Evolutionary conservation across 2,888 invertebrate species (phyloP), one percentile per base, ranked within the genome.

Genomic region (Oxyteleia sp.): DNA sequence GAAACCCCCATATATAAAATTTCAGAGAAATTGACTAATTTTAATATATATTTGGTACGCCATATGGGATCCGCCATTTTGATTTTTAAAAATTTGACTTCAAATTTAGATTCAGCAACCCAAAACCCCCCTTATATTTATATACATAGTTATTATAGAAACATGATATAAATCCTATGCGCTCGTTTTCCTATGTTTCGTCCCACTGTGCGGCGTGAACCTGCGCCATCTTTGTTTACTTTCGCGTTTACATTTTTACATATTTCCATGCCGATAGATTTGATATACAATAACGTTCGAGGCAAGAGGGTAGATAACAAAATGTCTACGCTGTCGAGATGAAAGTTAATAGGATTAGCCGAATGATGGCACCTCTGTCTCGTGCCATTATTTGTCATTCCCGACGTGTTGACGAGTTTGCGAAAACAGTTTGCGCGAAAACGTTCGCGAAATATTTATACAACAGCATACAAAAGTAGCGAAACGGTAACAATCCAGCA

Each of bases 331-430:
- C 43, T 41, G 4, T 23, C 51, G 15, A 38, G 49, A 64, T 64
- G 64, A 64, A 61, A 64, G 53, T 53, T 41, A 64, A 64, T 4
- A 13, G 43, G 23, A 59, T 2, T 3, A 59, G 23, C 43, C 43
- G 59, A 59, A 43, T 59, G 59, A 43, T 43, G 16, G 41, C 15
- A 57, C 5, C 38, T 4, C 57, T 2, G 10, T 1, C 38, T 13
- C 13, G 35, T 41, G 41, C 41, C 51, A 66, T 66, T 66, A 64
- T 64, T 66, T 51, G 66, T 66, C 41, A 51, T 66, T 66, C 20
- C n/a, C 51, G 38, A 16, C 51, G 8, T 41, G 51, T n/a, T 13
- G 8, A 47, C 38, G 23, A 26, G 51, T 66, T 66, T 53, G 38
- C 41, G 23, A 68, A n/a, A 38, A 66, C 18, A 47, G 47, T 61